Evolutionary conservation across 1,140 invertebrate species (phyloP).

Genomic region (Delia radicum): DNA sequence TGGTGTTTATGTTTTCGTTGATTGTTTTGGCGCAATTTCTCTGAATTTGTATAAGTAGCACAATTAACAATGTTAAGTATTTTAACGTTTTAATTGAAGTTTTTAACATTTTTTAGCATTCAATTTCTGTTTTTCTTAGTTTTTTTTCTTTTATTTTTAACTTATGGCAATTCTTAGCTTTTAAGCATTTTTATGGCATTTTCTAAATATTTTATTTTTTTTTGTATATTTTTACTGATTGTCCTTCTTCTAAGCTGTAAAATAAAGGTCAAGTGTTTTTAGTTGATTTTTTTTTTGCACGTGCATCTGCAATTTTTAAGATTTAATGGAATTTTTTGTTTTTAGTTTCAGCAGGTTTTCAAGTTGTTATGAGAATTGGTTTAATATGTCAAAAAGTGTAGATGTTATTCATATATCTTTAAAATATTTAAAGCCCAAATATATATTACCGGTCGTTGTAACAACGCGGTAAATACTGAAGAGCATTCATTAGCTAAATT

Average conservation of each 20-base stretch:
- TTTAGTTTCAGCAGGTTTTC: too few relatives aligned
- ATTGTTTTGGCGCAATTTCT: conserved; percentile 20
- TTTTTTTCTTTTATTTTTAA: conserved; percentile 7
- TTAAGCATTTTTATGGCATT: not conserved
- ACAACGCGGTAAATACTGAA: too few relatives aligned
- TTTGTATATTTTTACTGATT: not conserved
- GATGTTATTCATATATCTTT: too few relatives aligned
- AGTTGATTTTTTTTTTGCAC: too few relatives aligned
- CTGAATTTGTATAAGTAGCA: conserved; percentile 8
- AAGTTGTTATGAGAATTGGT: too few relatives aligned
- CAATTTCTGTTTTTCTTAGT: not conserved
- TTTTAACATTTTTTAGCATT: conserved; percentile 20
- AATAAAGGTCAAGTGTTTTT: not conserved
- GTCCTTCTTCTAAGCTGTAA: not conserved
- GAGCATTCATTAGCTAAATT: too few relatives aligned
- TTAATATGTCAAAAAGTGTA: too few relatives aligned
- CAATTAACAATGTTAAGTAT: conserved; percentile 21
- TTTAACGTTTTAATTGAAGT: conserved; percentile 16
- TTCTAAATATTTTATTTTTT: not conserved
- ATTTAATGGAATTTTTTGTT: too few relatives aligned
- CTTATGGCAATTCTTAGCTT: not conserved
- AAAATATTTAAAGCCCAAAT: too few relatives aligned
- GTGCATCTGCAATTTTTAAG: too few relatives aligned
- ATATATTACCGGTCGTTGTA: too few relatives aligned
- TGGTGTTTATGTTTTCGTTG: not conserved